A percentile compares a stretch with the other conserved stretches of the same genome.
Evolutionary conservation across 1,140 invertebrate species (phyloP).

Genomic region (Thrips palmi): DNA sequence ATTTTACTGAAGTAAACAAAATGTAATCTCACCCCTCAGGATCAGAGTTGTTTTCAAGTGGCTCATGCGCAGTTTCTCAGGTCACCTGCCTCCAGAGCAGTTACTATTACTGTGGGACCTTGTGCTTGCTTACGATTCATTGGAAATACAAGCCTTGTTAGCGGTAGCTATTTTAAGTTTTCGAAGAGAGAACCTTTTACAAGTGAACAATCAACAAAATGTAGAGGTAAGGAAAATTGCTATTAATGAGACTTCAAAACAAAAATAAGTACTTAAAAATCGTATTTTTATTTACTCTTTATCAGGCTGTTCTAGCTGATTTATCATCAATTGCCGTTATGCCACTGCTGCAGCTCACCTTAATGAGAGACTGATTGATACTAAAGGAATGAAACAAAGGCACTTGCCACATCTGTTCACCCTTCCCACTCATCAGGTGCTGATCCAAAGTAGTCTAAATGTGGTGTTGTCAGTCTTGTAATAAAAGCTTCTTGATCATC

Average conservation of each 20-base stretch:
- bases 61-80: slow-evolving; percentile 88
- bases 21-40: slow-evolving; percentile 26
- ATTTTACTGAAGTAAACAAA: slow-evolving; percentile 5
- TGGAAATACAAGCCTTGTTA: slow-evolving; percentile 73
- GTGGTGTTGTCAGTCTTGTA: too few relatives aligned
- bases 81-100: slow-evolving; percentile 81
- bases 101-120: slow-evolving; percentile 82
- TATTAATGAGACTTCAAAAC: background rate
- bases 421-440: too few relatives aligned
- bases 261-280: slow-evolving; percentile 3
- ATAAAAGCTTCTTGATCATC: too few relatives aligned
- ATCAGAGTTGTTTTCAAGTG: slow-evolving; percentile 84
- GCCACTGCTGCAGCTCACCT: slow-evolving; percentile 54
- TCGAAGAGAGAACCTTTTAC: slow-evolving; percentile 77
- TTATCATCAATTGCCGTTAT: slow-evolving; percentile 77
- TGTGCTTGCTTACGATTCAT: slow-evolving; percentile 75
- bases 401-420: too few relatives aligned
- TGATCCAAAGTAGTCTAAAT: too few relatives aligned
- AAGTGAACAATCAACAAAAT: slow-evolving; percentile 64
- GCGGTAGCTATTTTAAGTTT: slow-evolving; percentile 83
- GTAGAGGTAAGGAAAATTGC: slow-evolving; percentile 41
- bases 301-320: slow-evolving; percentile 68
- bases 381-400: too few relatives aligned
- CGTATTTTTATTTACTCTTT: slow-evolving; percentile 13
- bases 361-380: slow-evolving; percentile 32